Percentiles rank a stretch among this genome's conserved stretches.
phyloP scores from a whole-genome alignment of 2,797 vertebrate species.

The Hydrocynus forskahlii region DNA sequence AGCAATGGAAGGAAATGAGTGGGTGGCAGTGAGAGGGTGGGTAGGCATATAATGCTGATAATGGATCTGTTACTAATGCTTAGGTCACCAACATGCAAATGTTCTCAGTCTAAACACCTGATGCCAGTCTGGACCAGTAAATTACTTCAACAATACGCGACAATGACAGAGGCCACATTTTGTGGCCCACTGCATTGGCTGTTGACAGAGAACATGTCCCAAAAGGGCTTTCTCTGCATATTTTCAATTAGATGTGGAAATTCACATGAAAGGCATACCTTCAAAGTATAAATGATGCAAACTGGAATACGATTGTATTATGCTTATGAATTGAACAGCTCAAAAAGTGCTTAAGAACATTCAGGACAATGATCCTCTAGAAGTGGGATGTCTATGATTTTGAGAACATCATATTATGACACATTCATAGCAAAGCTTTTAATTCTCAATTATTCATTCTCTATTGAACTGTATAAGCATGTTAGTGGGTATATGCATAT shows the following conservation, averaged over 20 bases:
- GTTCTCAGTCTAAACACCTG: constrained; percentile 14
- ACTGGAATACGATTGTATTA: background rate
- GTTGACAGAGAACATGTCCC: background rate
- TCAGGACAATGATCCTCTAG: background rate
- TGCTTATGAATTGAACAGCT: background rate
- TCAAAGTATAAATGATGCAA: background rate
- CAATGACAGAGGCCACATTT: constrained; percentile 21
- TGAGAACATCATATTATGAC: constrained; percentile 11
- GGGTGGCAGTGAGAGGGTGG: constrained; percentile 41
- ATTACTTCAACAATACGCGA: constrained; percentile 21
- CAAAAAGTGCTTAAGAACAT: background rate
- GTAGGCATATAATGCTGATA: constrained; percentile 34
- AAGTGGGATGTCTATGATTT: background rate
- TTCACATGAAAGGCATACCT: background rate
- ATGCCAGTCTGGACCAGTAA: constrained; percentile 6
- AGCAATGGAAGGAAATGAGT: constrained; percentile 33
- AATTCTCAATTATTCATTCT: constrained; percentile 36
- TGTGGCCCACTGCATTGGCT: constrained; percentile 11
- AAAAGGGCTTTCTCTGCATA: background rate
- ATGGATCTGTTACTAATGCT: constrained; percentile 50
- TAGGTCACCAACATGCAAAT: constrained; percentile 41
- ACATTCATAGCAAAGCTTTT: constrained; percentile 28
- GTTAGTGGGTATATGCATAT: constrained; percentile 34
- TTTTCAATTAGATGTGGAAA: background rate
- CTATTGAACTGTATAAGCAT: constrained; percentile 7